Base-by-base conservation (phyloP, 2,888 invertebrate species). In the Reticulitermes lucifugus region DNA sequence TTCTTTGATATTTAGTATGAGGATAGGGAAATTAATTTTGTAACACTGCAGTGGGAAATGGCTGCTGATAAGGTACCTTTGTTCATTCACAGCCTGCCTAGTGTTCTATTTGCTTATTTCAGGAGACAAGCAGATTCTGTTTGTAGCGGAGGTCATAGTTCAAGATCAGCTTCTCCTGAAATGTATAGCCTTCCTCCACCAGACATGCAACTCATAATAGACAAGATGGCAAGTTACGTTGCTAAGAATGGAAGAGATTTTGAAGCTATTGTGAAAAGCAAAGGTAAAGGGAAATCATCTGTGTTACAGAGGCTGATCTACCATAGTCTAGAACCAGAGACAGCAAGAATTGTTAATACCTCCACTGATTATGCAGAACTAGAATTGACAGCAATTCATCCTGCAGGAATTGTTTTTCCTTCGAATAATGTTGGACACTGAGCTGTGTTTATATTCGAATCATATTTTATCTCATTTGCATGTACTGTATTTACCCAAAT, bases 181-280 rank as follows among this genome's bases (percentile, higher is more conserved):
- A 85, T 43, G n/a, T 79, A 46, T 60, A 21, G 46, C 29, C 10
- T 79, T 21, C 83, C 83, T 2, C 98, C 98, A 0, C 95, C 97
- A 0, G 95, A 95, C 7, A 97, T 96, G 0, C 95, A 96, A 89
- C 93, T 96, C 35, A 96, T 99, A 14, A 96, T 99, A 85, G 98
- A 98, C 91, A 98, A 98, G 91, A 98, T 99, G 95, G 99, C 99
- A 0, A 95, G 95, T 87, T 99, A 99, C 90, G 99, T 99, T 0
- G 96, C 97, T 0, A 97, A 98, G 88, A 99, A 99, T 91, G 99
- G 99, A 0, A 94, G 95, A 84, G 96, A 97, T 89, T 99, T 99
- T 90, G 99, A 99, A 88, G 94, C 95, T 60, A 96, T 97, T 46
- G 95, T 97, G 18, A 95, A 95, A 88, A 94, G 94, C 5, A 97